phyloP scores from a whole-genome alignment of 2,888 invertebrate genomes.

The Nowickia ferox region DNA sequence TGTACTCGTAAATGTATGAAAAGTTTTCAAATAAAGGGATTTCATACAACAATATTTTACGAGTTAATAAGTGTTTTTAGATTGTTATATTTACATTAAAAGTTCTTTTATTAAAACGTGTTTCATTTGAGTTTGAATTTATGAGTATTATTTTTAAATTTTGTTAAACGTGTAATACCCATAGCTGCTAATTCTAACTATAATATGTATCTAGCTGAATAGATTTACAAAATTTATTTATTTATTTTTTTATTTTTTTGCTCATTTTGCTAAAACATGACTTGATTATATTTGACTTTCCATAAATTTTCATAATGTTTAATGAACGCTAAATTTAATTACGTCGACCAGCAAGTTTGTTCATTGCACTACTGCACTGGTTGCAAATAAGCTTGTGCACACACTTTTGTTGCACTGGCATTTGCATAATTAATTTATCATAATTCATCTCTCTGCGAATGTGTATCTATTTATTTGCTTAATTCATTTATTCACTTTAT shows the following conservation, averaged over 20 bases:
- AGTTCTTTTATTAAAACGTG: constrained; percentile 33
- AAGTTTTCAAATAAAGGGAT: constrained; percentile 6
- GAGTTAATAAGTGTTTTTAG: constrained; percentile 25
- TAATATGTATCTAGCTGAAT: too few relatives aligned
- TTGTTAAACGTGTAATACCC: background rate
- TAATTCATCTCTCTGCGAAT: constrained; percentile 25
- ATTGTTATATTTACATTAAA: constrained; percentile 56
- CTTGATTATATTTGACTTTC: constrained; percentile 64
- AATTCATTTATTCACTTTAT: constrained; percentile 54
- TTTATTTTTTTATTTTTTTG: constrained; percentile 35
- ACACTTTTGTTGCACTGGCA: constrained; percentile 5
- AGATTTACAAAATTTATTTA: constrained; percentile 41
- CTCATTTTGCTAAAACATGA: constrained; percentile 54
- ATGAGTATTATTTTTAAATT: constrained; percentile 3
- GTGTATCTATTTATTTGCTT: constrained; percentile 41
- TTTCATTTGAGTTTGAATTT: constrained; percentile 36
- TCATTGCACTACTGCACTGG: background rate
- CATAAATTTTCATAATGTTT: constrained; percentile 59
- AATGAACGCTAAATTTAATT: constrained; percentile 59
- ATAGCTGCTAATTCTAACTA: background rate
- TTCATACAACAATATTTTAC: background rate
- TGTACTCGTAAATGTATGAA: background rate
- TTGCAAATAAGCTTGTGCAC: constrained; percentile 1
- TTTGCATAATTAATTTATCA: constrained; percentile 63
- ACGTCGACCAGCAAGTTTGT: constrained; percentile 4